Percentiles rank a stretch among this genome's conserved stretches.
These are phyloP conservation scores for Oscarella lobularis DNA, from an alignment of 37 sponge, comb jelly and placozoan species.

Conservation along the genomic window DNA sequence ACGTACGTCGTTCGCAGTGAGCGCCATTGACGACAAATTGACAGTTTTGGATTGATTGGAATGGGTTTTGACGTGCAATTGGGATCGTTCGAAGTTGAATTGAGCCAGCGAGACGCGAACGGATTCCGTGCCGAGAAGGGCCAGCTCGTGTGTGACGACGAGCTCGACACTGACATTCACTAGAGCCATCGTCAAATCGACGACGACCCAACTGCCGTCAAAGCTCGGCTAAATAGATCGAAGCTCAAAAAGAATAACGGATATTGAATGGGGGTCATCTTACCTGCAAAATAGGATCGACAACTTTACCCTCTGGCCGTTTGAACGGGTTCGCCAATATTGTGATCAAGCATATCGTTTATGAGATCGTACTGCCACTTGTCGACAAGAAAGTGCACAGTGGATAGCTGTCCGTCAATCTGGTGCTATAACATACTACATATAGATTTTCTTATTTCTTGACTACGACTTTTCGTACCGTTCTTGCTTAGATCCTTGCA, in stretches of 20 bases:
- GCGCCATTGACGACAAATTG: slow-evolving; percentile 45
- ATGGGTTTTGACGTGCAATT: slow-evolving; percentile 51
- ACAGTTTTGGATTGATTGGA: slow-evolving; percentile 62
- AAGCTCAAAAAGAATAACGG: too few relatives aligned
- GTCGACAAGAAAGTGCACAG: slow-evolving; percentile 67
- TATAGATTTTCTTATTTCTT: too few relatives aligned
- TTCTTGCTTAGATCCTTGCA: slow-evolving; percentile 62
- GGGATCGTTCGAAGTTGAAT: slow-evolving; percentile 54
- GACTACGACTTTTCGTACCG: too few relatives aligned
- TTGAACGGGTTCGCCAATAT: slow-evolving; percentile 84
- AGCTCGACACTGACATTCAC: slow-evolving; percentile 6
- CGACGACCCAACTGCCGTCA: neutral
- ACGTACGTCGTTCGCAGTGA: slow-evolving; percentile 72
- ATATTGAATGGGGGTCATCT: too few relatives aligned
- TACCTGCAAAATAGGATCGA: slow-evolving; percentile 70
- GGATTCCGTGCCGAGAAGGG: too few relatives aligned
- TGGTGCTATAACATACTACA: too few relatives aligned
- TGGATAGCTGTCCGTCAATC: slow-evolving; percentile 48
- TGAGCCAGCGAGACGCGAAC: slow-evolving; percentile 33
- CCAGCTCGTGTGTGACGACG: neutral
- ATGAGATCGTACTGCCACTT: slow-evolving; percentile 68
- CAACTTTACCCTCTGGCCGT: slow-evolving; percentile 62
- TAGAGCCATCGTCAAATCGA: neutral
- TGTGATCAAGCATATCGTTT: slow-evolving; percentile 80
- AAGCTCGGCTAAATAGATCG: neutral